These are phyloP conservation scores for Acleris cristana DNA, from an alignment of 2,888 invertebrate species.

Conservation along the genomic window DNA sequence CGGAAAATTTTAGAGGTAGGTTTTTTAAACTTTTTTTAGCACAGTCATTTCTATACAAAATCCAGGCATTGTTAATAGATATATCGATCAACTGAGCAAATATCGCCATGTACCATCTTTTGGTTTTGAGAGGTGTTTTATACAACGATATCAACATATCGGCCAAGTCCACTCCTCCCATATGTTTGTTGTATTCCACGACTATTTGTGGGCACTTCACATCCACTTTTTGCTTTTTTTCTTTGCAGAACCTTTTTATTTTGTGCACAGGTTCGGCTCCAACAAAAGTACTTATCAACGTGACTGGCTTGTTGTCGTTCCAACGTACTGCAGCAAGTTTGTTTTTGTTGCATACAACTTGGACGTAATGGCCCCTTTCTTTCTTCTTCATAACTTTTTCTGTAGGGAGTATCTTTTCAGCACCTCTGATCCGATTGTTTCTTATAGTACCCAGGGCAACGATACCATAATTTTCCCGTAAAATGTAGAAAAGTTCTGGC, in stretches of 20 bases:
- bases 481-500: slow-evolving; percentile 1
- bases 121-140: slow-evolving; percentile 23
- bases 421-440: slow-evolving; percentile 10
- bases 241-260: slow-evolving; percentile 41
- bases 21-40: background rate
- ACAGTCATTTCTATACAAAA: slow-evolving; percentile 1
- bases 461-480: slow-evolving; percentile 5
- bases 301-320: slow-evolving; percentile 27
- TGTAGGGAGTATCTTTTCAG: background rate
- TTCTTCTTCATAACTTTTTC: slow-evolving; percentile 30
- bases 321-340: slow-evolving; percentile 15
- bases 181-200: slow-evolving; percentile 31
- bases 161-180: slow-evolving; percentile 34
- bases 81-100: too few species aligned
- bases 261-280: slow-evolving; percentile 14
- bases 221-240: slow-evolving; percentile 7
- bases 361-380: slow-evolving; percentile 6
- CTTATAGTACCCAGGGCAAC: slow-evolving; percentile 8
- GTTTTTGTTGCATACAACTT: slow-evolving; percentile 20
- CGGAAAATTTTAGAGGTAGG: slow-evolving; percentile 1
- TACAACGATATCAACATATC: slow-evolving; percentile 36
- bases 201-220: slow-evolving; percentile 43
- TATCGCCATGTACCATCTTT: too few species aligned
- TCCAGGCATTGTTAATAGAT: slow-evolving; percentile 29
- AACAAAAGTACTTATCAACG: slow-evolving; percentile 15